Conservation (phyloP, 1,140 invertebrate species). For the Aphelenchoides fujianensis region DNA sequence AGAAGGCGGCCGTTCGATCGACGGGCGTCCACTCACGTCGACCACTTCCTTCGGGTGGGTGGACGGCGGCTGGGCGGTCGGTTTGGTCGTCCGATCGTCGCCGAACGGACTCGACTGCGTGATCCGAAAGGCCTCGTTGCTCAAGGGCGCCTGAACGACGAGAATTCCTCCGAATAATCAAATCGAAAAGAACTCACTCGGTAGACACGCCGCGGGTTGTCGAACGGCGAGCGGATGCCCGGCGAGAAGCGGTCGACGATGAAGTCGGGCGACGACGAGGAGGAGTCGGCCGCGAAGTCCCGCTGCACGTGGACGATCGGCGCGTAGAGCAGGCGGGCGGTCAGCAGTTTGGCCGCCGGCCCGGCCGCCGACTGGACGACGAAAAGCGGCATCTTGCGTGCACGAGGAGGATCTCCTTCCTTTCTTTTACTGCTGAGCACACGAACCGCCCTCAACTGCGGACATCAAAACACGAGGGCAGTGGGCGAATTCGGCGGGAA, state of each 20-base stretch:
- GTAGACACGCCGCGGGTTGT: constrained; percentile 37
- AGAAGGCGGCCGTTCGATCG: background rate
- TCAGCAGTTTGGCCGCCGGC: background rate
- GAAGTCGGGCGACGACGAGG: constrained; percentile 26
- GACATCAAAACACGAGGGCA: too few relatives aligned
- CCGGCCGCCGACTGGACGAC: background rate
- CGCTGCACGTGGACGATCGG: background rate
- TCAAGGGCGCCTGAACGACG: constrained; percentile 2
- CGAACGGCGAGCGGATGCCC: constrained; percentile 36
- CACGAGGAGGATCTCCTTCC: background rate
- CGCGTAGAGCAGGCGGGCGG: background rate
- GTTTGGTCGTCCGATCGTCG: constrained; percentile 20
- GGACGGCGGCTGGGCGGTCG: background rate
- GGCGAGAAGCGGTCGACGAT: constrained; percentile 32
- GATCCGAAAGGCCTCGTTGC: background rate
- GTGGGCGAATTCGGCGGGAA: too few relatives aligned
- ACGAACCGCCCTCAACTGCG: too few relatives aligned
- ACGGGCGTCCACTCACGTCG: background rate
- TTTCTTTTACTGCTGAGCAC: too few relatives aligned
- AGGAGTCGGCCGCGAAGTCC: constrained; percentile 9
- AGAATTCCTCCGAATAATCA: constrained; percentile 21
- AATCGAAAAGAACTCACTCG: constrained; percentile 9
- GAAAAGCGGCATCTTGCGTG: background rate
- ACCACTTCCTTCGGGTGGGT: constrained; percentile 15
- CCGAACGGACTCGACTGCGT: constrained; percentile 4